A percentile compares a stretch with the other conserved stretches of the same genome.
These are phyloP conservation scores for Acrobasis consociella DNA, from an alignment of 2,888 invertebrate species.

Conservation along the genomic window DNA sequence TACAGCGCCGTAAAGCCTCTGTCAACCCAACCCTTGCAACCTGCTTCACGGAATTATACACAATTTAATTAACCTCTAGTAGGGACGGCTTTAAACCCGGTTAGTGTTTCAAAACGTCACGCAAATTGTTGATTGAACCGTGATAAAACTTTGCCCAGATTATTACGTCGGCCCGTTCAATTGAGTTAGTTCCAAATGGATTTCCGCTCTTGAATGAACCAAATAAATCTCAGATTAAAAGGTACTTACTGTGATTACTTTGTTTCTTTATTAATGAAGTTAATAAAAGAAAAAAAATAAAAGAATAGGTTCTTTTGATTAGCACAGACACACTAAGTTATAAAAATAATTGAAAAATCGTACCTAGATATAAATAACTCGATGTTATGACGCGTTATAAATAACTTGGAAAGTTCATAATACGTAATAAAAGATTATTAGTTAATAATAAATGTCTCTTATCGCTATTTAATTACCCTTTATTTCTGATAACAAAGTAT, in stretches of 20 bases:
- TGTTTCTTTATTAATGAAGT: background rate
- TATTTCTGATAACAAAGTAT: too few relatives aligned
- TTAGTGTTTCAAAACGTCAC: slow-evolving; percentile 34
- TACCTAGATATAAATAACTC: too few relatives aligned
- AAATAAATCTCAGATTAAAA: slow-evolving; percentile 14
- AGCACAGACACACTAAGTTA: too few relatives aligned
- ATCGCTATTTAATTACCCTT: too few relatives aligned
- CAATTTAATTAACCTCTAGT: slow-evolving; percentile 35
- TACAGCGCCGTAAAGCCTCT: slow-evolving; percentile 4
- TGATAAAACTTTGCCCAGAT: slow-evolving; percentile 34
- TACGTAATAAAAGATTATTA: too few relatives aligned
- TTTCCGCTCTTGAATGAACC: slow-evolving; percentile 24
- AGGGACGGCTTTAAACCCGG: slow-evolving; percentile 29
- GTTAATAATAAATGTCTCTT: too few relatives aligned
- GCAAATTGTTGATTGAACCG: slow-evolving; percentile 37
- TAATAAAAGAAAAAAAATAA: too few relatives aligned
- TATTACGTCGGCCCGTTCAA: slow-evolving; percentile 28
- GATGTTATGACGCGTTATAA: too few relatives aligned
- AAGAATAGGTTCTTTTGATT: too few relatives aligned
- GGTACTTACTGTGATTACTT: background rate
- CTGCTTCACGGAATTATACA: slow-evolving; percentile 28
- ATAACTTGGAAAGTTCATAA: too few relatives aligned
- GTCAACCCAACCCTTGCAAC: slow-evolving; percentile 22
- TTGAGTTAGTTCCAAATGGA: slow-evolving; percentile 34
- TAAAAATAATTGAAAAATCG: too few relatives aligned